A percentile compares a stretch with the other conserved stretches of the same genome.
These are phyloP conservation scores for Pammene aurita DNA, from an alignment of 2,888 invertebrate genomes.

Conservation along the genomic window DNA sequence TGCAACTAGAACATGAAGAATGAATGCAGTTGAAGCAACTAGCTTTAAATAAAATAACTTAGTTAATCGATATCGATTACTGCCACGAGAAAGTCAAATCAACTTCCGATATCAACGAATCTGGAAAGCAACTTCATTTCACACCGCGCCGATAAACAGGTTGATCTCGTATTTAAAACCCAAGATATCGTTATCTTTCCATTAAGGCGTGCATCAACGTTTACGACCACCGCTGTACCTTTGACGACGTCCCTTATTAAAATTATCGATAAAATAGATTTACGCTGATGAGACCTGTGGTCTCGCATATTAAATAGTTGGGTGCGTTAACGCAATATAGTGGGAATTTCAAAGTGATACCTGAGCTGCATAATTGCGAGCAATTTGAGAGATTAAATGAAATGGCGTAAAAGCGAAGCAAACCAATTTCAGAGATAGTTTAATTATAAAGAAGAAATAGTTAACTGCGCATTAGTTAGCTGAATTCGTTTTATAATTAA, in stretches of 20 bases:
- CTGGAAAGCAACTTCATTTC: slow-evolving; percentile 29
- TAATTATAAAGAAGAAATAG: no score
- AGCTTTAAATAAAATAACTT: no score
- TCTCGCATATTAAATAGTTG: slow-evolving; percentile 60
- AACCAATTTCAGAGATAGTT: background rate
- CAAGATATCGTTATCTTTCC: slow-evolving; percentile 54
- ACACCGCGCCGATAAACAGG: slow-evolving; percentile 24
- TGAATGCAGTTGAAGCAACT: no score
- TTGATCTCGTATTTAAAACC: slow-evolving; percentile 40
- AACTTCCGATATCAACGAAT: slow-evolving; percentile 15
- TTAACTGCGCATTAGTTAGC: no score
- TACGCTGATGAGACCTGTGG: slow-evolving; percentile 64
- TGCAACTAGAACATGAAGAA: no score
- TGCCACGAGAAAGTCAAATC: slow-evolving; percentile 24
- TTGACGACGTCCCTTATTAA: slow-evolving; percentile 57
- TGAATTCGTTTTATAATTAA: no score
- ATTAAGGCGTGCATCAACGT: slow-evolving; percentile 57
- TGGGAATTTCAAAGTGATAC: slow-evolving; percentile 29
- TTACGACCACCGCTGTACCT: slow-evolving; percentile 51
- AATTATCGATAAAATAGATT: slow-evolving; percentile 63
- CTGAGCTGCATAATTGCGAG: slow-evolving; percentile 25
- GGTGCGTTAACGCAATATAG: slow-evolving; percentile 37
- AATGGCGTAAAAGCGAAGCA: slow-evolving; percentile 1
- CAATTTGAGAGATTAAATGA: slow-evolving; percentile 28
- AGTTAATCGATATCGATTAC: background rate